Conservation (phyloP, 2,888 invertebrate species). For the Melieria omissa region DNA sequence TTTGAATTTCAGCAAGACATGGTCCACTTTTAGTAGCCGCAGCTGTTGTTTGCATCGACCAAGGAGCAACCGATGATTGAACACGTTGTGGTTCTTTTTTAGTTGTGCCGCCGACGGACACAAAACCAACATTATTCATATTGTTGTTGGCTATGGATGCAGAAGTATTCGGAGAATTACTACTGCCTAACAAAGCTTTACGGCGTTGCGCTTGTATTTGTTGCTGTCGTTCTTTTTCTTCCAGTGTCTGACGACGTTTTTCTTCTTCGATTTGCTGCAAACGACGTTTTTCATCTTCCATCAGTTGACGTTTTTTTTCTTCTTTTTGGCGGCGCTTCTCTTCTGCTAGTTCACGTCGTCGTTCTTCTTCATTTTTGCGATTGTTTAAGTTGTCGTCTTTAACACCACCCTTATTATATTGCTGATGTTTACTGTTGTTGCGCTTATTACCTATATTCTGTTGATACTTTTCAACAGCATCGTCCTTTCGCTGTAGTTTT, state of each 20-base stretch:
- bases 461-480: constrained; percentile 25
- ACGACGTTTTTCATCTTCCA: constrained; percentile 62
- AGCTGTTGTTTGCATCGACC: constrained; percentile 54
- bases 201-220: constrained; percentile 65
- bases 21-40: constrained; percentile 57
- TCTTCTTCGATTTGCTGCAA: constrained; percentile 58
- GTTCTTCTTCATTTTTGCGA: constrained; percentile 54
- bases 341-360: constrained; percentile 57
- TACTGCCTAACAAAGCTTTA: constrained; percentile 56
- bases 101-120: constrained; percentile 27
- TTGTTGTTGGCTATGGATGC: not conserved
- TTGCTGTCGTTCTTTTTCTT: constrained; percentile 64
- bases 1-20: constrained; percentile 70
- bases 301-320: constrained; percentile 61
- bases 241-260: constrained; percentile 58
- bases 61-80: constrained; percentile 62
- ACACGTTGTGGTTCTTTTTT: constrained; percentile 46
- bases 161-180: constrained; percentile 25
- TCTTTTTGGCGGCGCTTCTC: constrained; percentile 61
- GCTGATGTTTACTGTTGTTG: constrained; percentile 34
- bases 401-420: constrained; percentile 35
- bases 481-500: constrained; percentile 28
- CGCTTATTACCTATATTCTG: constrained; percentile 28
- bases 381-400: constrained; percentile 37
- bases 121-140: not conserved